These are phyloP conservation scores for Enteromius afrohamiltoni DNA, from an alignment of 2,797 vertebrate genomes.

Conservation along the genomic window DNA sequence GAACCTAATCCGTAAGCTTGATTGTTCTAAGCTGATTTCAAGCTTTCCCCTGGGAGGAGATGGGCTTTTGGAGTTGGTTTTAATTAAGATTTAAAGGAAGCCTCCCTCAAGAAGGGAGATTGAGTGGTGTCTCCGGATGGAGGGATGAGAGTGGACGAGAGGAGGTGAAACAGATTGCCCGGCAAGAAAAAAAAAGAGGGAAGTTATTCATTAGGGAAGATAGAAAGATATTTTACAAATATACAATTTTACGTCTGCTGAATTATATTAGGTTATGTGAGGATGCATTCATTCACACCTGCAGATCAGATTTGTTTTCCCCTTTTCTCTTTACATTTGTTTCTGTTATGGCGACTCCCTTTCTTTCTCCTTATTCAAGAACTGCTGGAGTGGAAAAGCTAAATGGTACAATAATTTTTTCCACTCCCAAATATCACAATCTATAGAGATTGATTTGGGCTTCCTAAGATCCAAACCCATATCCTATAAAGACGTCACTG, in stretches of 20 bases:
- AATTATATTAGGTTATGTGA: slow-evolving; percentile 12
- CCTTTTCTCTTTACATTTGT: neutral
- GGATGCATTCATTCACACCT: slow-evolving; percentile 9
- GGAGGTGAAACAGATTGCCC: slow-evolving; percentile 70
- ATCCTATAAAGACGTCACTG: slow-evolving; percentile 74
- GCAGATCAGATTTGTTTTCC: neutral
- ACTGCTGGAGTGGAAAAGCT: slow-evolving; percentile 67
- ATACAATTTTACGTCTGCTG: slow-evolving; percentile 51
- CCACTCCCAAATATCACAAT: slow-evolving; percentile 64
- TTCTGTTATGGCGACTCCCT: slow-evolving; percentile 14
- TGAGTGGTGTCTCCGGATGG: slow-evolving; percentile 69
- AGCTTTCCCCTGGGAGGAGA: slow-evolving; percentile 71
- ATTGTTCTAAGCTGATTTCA: slow-evolving; percentile 85
- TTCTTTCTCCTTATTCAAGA: slow-evolving; percentile 40
- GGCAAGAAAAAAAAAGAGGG: slow-evolving; percentile 33
- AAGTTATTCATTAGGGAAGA: slow-evolving; percentile 22
- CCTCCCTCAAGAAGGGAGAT: slow-evolving; percentile 76
- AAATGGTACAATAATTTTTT: slow-evolving; percentile 69
- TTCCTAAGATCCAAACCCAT: slow-evolving; percentile 79
- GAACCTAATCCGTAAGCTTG: slow-evolving; percentile 80
- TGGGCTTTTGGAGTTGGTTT: slow-evolving; percentile 73
- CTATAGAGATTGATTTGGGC: slow-evolving; percentile 80
- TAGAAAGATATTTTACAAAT: slow-evolving; percentile 60
- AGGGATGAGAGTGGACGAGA: slow-evolving; percentile 69
- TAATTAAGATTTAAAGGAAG: slow-evolving; percentile 85